Base-by-base conservation (phyloP, 2,888 invertebrate genomes). In the Panzeria rudis region DNA sequence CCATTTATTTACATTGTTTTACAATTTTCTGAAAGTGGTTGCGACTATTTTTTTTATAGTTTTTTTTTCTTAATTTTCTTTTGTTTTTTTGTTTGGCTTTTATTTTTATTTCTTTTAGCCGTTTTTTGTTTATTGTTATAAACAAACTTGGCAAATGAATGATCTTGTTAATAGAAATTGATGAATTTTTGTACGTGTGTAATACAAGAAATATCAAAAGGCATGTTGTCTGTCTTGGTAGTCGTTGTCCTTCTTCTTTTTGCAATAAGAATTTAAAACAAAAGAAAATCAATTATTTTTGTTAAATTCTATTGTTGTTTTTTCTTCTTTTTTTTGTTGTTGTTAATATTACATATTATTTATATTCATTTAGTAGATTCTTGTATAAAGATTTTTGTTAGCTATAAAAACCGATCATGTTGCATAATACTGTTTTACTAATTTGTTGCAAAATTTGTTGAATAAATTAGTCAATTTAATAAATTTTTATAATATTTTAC, bases 401-500 rank as follows among this genome's bases (percentile, higher is more conserved):
- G 15, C 8, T 61, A 61, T 11, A 44, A 71, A 61, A 13, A 50
- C 25, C 59, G 76, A 71, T 83, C 76, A 66, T 66, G 50, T 83
- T 83, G 71, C 82, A 83, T 83, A 83, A 83, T 71, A 68, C 56
- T 44, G n/a, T 44, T 20, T 11, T 13, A 25, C 17, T 38, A 17
- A n/a, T 62, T 78, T n/a, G 29, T 17, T 47, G 32, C 20, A 56
- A n/a, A 15, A 11, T 29, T 17, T 61, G 3, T 20, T 13, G 2
- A 35, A 61, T n/a, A 35, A 23, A 23, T 32, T 41, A 20, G 4
- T 11, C 0, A 47, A 7, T 32, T 47, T 44, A 56, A 47, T 7
- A 29, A 56, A 66, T 23, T 38, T 4, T 29, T 47, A 13, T 0
- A 44, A n/a, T 59, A 77, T 13, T 68, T 94, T 95, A 97, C 97